Conservation (phyloP, 2,113 vertebrate genomes). For the Lagopus muta region DNA sequence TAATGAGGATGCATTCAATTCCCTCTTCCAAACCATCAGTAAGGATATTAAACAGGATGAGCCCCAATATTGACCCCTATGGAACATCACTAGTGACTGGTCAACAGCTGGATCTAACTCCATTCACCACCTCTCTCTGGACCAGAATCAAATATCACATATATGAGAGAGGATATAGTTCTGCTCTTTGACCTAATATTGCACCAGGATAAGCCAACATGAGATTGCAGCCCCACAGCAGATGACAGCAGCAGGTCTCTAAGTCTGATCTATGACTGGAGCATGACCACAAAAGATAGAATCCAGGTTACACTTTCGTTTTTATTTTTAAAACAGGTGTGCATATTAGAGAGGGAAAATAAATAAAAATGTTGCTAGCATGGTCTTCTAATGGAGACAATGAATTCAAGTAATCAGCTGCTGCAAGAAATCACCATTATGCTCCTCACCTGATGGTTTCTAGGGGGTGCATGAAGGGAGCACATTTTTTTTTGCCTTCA, state of each 20-base stretch:
- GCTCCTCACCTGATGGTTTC: background rate
- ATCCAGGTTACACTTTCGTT: background rate
- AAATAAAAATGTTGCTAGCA: accelerated
- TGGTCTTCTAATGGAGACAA: background rate
- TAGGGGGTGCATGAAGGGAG: background rate
- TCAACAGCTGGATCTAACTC: no score
- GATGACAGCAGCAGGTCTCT: background rate
- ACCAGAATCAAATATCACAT: background rate
- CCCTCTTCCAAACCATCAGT: no score
- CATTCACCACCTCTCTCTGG: no score
- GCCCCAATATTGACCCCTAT: no score
- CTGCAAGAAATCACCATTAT: background rate
- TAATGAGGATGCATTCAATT: no score
- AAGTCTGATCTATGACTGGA: background rate
- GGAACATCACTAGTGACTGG: no score
- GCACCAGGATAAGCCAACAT: background rate
- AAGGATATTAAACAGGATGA: no score
- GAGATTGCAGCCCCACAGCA: background rate
- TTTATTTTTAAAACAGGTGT: background rate
- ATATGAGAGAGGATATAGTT: background rate
- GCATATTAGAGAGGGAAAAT: no score
- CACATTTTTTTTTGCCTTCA: background rate
- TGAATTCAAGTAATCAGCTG: background rate
- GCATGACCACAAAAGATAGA: background rate
- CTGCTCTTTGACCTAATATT: background rate